Percentiles rank a stretch among this genome's conserved stretches.
Conservation (phyloP, 2,113 vertebrate species). For the Camelus dromedarius region DNA sequence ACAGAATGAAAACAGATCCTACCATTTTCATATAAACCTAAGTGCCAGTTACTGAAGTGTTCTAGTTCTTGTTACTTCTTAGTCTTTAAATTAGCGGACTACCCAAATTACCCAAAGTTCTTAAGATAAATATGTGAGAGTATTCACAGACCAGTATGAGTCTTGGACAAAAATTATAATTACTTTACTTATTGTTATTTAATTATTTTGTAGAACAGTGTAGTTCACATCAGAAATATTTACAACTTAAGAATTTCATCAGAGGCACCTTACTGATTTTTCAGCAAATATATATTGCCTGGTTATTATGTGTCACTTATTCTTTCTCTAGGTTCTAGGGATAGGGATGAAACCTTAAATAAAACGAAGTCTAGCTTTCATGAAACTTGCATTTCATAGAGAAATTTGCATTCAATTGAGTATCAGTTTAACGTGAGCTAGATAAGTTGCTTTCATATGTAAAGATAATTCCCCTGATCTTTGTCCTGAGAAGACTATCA, state of each 20-base stretch:
- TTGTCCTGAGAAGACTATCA: background rate
- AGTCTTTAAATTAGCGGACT: background rate
- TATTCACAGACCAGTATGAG: background rate
- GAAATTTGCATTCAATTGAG: background rate
- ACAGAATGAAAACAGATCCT: background rate
- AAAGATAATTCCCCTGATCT: background rate
- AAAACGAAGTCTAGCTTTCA: background rate
- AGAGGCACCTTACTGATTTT: background rate
- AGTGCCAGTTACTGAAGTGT: background rate
- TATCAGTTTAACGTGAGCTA: background rate
- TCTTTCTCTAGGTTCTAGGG: background rate
- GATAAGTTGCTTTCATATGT: background rate
- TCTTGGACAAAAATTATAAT: background rate
- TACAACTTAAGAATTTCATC: background rate
- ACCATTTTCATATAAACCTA: background rate
- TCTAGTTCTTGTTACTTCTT: background rate
- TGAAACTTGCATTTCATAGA: background rate
- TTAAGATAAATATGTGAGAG: slow-evolving; percentile 18
- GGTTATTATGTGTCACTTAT: background rate
- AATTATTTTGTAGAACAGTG: slow-evolving; percentile 14
- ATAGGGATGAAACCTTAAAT: background rate
- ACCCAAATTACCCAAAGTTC: background rate
- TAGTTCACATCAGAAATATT: background rate
- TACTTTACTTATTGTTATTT: background rate
- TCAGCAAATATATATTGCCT: background rate